Base-by-base conservation (phyloP, 2,888 invertebrate genomes). In the Sicus ferrugineus region DNA sequence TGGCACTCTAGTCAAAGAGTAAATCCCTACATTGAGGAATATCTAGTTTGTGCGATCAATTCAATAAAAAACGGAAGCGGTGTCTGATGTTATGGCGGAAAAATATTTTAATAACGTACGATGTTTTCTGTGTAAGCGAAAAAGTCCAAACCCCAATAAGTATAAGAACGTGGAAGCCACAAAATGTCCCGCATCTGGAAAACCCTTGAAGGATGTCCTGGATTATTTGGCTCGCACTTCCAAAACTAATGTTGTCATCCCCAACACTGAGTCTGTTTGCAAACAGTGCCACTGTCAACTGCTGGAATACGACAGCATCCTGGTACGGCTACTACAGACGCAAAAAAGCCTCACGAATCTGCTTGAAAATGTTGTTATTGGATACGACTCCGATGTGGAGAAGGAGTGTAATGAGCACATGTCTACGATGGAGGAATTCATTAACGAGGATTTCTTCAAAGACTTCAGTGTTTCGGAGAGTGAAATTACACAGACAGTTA, bases 401-500 rank as follows among this genome's bases (percentile, higher is more conserved):
- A 72, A 74, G 16, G 76, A 76, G 30, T 74, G 74, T 46, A 30
- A 72, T 4, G 61, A 69, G 6, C 74, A 77, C 52, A 74, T 75
- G 74, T 69, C 70, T 0, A 71, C 71, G 2, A 70, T 77, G 73
- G 73, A 71, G 0, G 77, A 77, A 59, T 34, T 77, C 1, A 74
- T 69, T 50, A 74, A 75, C 31, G 68, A 73, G 7, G 58, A 70
- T n/a, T 74, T 65, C 48, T 76, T 75, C 21, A 75, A 73, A 19
- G 76, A 75, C 46, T 62, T 71, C 2, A 34, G 73, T 38, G 69
- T 76, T 16, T 73, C 72, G 14, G 75, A 77, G n/a, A 66, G 64
- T 9, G 77, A 77, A 73, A 74, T 77, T n/a, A 59, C 70, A 2
- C 72, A 73, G 65, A 76, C 75, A 7, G 71, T 77, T 31, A 61